phyloP scores from a whole-genome alignment of 2,113 vertebrate genomes.

The Labeo catla region DNA sequence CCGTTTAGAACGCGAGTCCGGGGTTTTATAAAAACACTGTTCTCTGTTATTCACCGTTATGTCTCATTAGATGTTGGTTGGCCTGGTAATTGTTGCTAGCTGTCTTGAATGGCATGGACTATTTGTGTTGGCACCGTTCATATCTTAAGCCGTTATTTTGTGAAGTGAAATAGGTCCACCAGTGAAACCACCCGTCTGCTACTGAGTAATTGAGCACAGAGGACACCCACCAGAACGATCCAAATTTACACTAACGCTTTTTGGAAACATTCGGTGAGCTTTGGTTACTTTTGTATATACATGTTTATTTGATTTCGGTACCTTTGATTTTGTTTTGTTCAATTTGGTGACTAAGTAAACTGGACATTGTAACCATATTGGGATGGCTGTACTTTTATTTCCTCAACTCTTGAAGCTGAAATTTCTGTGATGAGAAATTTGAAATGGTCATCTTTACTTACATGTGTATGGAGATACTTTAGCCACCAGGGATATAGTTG shows the following conservation, averaged over 20 bases:
- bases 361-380: constrained; percentile 35
- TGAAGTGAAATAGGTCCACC: constrained; percentile 20
- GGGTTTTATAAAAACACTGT: constrained; percentile 55
- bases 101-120: constrained; percentile 38
- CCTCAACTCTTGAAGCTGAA: constrained; percentile 63
- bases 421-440: constrained; percentile 68
- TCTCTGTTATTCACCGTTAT: constrained; percentile 55
- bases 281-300: constrained; percentile 36
- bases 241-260: constrained; percentile 19
- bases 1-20: constrained; percentile 56
- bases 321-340: constrained; percentile 18
- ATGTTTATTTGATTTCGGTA: constrained; percentile 43
- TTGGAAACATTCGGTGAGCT: constrained; percentile 26
- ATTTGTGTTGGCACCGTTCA: constrained; percentile 22
- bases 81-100: constrained; percentile 34
- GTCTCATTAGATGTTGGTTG: constrained; percentile 43
- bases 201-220: constrained; percentile 28
- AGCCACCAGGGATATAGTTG: constrained; percentile 75
- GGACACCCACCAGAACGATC: neutral
- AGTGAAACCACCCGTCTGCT: constrained; percentile 8
- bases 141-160: constrained; percentile 18
- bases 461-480: constrained; percentile 74
- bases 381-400: constrained; percentile 50
- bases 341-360: constrained; percentile 32
- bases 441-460: constrained; percentile 71